phyloP scores from a whole-genome alignment of 2,797 vertebrate species.

The Myotis planiceps region DNA sequence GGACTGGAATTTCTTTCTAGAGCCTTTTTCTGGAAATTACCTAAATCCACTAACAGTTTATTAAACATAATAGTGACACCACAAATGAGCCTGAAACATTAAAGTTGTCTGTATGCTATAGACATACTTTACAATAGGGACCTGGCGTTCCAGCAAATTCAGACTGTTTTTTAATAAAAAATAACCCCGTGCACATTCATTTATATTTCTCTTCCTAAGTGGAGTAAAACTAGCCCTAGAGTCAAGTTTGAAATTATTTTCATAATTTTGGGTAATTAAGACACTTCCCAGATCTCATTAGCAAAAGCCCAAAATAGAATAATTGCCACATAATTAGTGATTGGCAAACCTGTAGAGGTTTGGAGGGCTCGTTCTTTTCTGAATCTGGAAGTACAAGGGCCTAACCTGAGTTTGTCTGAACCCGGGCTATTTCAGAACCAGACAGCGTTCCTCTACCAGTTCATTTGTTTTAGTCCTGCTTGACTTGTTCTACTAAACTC shows the following conservation, averaged over 20 bases:
- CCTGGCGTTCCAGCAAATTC: neutral
- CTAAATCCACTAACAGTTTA: neutral
- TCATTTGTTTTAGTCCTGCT: neutral
- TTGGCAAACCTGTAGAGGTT: slow-evolving; percentile 80
- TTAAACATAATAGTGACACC: neutral
- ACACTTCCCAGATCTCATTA: slow-evolving; percentile 89
- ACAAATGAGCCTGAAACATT: neutral
- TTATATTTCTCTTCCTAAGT: slow-evolving; percentile 82
- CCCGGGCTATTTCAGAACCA: slow-evolving; percentile 21
- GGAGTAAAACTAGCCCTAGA: slow-evolving; percentile 88
- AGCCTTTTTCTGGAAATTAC: neutral
- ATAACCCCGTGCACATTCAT: slow-evolving; percentile 72
- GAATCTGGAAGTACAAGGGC: slow-evolving; percentile 22
- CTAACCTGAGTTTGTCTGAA: slow-evolving; percentile 61
- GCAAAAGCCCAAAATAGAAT: slow-evolving; percentile 86
- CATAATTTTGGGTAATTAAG: slow-evolving; percentile 85
- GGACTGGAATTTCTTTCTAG: neutral
- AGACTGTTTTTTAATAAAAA: slow-evolving; percentile 80
- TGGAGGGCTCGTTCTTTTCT: slow-evolving; percentile 79
- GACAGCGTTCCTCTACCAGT: neutral
- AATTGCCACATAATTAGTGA: slow-evolving; percentile 84
- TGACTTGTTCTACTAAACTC: neutral
- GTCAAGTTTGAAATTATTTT: slow-evolving; percentile 88
- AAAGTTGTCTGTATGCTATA: neutral
- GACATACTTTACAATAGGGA: neutral